A percentile compares a stretch with the other conserved stretches of the same genome.
phyloP scores from a whole-genome alignment of 1,140 invertebrate species.

The Euschistus heros region DNA sequence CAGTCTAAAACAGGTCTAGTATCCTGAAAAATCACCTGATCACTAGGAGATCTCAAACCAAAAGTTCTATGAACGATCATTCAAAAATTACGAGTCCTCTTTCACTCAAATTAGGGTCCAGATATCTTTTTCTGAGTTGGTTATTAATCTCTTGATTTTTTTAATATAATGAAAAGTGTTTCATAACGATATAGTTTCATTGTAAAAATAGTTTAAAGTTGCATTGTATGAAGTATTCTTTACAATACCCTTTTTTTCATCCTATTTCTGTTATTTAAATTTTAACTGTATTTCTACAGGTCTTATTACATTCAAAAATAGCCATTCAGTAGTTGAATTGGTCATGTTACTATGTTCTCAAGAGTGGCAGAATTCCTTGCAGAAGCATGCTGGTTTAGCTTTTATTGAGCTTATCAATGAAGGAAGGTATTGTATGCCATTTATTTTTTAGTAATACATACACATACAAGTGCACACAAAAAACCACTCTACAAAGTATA shows the following conservation, averaged over 20 bases:
- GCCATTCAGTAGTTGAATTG: conserved; percentile 91
- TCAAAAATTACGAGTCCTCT: too few species aligned
- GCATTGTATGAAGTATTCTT: too few species aligned
- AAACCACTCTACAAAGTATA: too few species aligned
- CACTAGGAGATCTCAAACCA: too few species aligned
- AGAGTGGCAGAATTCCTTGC: conserved; percentile 99
- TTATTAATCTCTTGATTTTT: neutral
- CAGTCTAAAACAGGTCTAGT: too few species aligned
- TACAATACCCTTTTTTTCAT: neutral
- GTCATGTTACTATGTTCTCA: conserved; percentile 99
- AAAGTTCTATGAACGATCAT: too few species aligned
- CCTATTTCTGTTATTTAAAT: too few species aligned
- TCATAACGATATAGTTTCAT: neutral
- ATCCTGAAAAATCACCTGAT: too few species aligned
- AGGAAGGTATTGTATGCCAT: conserved; percentile 50
- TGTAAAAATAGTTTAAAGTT: neutral
- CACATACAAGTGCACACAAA: neutral
- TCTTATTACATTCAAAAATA: conserved; percentile 91
- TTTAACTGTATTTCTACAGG: conserved; percentile 43
- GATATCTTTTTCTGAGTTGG: too few species aligned
- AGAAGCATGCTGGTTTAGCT: conserved; percentile 97
- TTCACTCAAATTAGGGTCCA: too few species aligned
- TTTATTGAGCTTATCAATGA: conserved; percentile 99
- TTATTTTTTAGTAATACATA: neutral
- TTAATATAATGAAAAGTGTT: neutral